Conservation (phyloP, 2,888 invertebrate species). For the Incurvaria masculella region DNA sequence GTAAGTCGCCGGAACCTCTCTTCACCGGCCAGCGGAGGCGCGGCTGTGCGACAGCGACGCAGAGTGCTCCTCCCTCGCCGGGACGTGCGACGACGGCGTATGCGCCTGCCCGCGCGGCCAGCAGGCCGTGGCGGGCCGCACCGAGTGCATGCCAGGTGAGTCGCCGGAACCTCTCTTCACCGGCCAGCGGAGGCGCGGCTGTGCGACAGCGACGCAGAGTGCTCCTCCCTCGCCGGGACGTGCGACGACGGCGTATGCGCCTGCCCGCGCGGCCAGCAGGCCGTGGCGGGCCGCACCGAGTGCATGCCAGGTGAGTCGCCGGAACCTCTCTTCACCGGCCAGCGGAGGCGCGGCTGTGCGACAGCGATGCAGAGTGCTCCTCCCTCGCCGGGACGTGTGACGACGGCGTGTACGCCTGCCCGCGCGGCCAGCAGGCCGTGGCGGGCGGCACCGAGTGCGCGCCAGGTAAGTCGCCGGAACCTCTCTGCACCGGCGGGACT, state of each 20-base stretch:
- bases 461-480: too few relatives aligned
- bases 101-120: not conserved
- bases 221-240: not conserved
- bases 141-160: too few relatives aligned
- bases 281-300: too few relatives aligned
- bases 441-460: too few relatives aligned
- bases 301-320: too few relatives aligned
- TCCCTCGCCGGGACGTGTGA: not conserved
- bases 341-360: not conserved
- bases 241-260: not conserved
- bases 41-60: not conserved
- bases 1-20: too few relatives aligned
- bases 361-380: not conserved
- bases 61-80: not conserved
- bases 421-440: too few relatives aligned
- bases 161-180: too few relatives aligned
- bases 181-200: not conserved
- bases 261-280: too few relatives aligned
- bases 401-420: not conserved
- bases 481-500: too few relatives aligned
- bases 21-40: not conserved
- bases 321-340: too few relatives aligned
- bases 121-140: too few relatives aligned
- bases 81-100: not conserved
- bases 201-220: not conserved